These are phyloP conservation scores for Gadus chalcogrammus DNA, from an alignment of 2,113 vertebrate species.

Conservation along the genomic window DNA sequence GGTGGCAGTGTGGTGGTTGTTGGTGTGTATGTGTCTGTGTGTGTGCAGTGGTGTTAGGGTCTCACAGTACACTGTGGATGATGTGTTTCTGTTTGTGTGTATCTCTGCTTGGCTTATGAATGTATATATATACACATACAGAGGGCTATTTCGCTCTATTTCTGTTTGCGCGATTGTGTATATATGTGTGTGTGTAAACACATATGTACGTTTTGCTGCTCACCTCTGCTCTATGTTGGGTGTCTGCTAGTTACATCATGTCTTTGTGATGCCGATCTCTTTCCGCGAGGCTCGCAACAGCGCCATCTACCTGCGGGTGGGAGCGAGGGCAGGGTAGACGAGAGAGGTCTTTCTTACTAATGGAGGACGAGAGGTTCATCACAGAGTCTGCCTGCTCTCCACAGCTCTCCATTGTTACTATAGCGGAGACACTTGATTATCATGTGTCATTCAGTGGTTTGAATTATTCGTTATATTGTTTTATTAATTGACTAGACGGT, in stretches of 20 bases:
- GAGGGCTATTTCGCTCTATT: too few species aligned
- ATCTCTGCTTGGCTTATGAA: too few species aligned
- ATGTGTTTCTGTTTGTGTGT: too few species aligned
- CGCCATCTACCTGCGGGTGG: constrained; percentile 69
- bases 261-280: constrained; percentile 57
- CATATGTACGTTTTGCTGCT: constrained; percentile 37
- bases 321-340: constrained; percentile 18
- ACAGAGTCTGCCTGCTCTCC: neutral
- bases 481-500: too few species aligned
- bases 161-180: neutral
- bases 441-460: too few species aligned
- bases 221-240: constrained; percentile 22
- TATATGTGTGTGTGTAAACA: constrained; percentile 2
- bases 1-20: constrained; percentile 1
- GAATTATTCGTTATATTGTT: too few species aligned
- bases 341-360: constrained; percentile 14
- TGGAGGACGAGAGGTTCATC: constrained; percentile 11
- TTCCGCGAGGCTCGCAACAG: constrained; percentile 52
- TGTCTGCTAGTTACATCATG: constrained; percentile 69
- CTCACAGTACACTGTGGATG: too few species aligned
- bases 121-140: too few species aligned
- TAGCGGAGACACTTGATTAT: too few species aligned
- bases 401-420: neutral
- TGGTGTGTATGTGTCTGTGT: constrained; percentile 6
- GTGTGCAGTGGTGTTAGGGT: too few species aligned